Base-by-base conservation (phyloP, 2,113 vertebrate species). In the Clarias magur region DNA sequence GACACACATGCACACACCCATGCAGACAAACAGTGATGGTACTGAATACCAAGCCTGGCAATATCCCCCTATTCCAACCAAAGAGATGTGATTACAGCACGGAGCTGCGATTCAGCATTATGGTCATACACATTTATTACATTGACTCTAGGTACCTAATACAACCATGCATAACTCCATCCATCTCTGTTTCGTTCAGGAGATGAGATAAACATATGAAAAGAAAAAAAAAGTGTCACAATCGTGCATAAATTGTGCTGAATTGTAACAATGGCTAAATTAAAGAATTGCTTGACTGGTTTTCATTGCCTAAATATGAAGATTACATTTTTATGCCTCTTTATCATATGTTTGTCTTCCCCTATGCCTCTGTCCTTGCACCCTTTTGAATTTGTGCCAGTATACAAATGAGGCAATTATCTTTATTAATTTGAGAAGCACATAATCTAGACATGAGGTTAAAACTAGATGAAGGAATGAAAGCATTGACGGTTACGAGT, bases 151-250 rank as follows among this genome's bases (percentile, higher is more conserved):
- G 89, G 90, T 92, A 84, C 85, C 90, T 94, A 91, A 95, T 93
- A 95, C 94, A 93, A 65, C 93, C 94, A 95, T 93, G 95, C 94
- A 93, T 95, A 93, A 94, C 94, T 93, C 92, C 92, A 95, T 95
- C 92, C 90, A 94, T 96, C 95, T 95, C 94, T 92, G 91, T 93
- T 94, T 93, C 90, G 88, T 90, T 83, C 63, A 73, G 87, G 90
- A 86, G 84, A 86, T 91, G 89, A 94, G 92, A 95, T 94, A 87
- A 94, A 93, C 92, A 92, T 91, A 92, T 93, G 89, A 91, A 90
- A 84, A 86, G 84, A 38, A 70, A 73, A 89, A 89, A 90, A 88
- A 90, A 89, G 80, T 88, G 92, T 90, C 88, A 89, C 90, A 95
- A 95, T 92, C 92, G 89, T 91, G 92, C 91, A 93, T 86, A 92